Base-by-base conservation (phyloP, 2,888 invertebrate genomes). In the Dastarcus helophoroides region DNA sequence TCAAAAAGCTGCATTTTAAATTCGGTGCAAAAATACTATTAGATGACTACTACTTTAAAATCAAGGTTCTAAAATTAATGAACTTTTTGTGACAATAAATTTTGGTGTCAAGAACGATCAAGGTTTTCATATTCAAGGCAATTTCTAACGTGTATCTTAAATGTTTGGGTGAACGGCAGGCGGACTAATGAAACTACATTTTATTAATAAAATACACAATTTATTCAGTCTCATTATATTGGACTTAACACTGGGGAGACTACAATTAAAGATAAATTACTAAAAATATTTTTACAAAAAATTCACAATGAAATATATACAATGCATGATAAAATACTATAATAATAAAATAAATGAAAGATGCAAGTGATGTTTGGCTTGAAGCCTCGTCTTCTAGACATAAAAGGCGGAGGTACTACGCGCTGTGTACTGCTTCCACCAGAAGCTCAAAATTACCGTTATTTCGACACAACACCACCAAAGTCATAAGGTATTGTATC, bases 181-280 rank as follows among this genome's bases (percentile, higher is more conserved):
- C 22, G 32, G 31, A 26, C 17, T 28, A 32, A 24, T 23, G 31
- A 29, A 26, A 31, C n/a, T n/a, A n/a, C n/a, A n/a, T n/a, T n/a
- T 26, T 16, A 22, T 29, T 43, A 49, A 44, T 51, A 47, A 53
- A 57, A 56, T 53, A 57, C 47, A 54, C 49, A 49, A 44, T 58
- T 58, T 55, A 56, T 55, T 58, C 58, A 58, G 57, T 58, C 58
- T 59, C 54, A 55, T 56, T 52, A 53, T 47, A 52, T 46, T 49
- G 46, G 53, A 55, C 53, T 47, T 51, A 52, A 51, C 48, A 51
- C 50, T 53, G 48, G 46, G 47, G 44, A 50, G 43, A 50, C 44
- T 42, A 42, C 36, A 41, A 39, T 35, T 44, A 44, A 41, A 43
- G 43, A 53, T 54, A 53, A 53, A 51, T 54, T 47, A 54, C 46